Base-by-base conservation (phyloP, 2,888 invertebrate genomes). In the Microplitis deprimator region DNA sequence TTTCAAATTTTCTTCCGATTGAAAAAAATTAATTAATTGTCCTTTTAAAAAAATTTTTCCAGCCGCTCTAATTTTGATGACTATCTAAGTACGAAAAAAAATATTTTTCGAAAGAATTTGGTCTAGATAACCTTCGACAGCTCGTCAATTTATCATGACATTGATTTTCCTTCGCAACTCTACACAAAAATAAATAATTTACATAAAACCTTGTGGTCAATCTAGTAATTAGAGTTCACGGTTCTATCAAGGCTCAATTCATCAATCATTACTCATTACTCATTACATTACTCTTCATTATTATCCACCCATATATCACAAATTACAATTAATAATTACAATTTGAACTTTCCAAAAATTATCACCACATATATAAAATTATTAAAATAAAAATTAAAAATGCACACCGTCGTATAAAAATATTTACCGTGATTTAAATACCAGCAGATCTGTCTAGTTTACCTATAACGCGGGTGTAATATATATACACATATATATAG, bases 111-210 rank as follows among this genome's bases (percentile, higher is more conserved):
- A 13, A 50, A 50, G 10, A 50, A 8, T 50, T 50, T 13, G 10
- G 50, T 50, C 13, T 50, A 50, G 68, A 8, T 17, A 69, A 41
- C 69, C 69, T 69, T 69, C 69, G 41, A 69, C 69, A 69, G 20
- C 17, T 69, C 10, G 6, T 69, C 7, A 69, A 50, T 69, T 50
- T 40, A 69, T 68, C 20, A 68, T 68, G 39, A 13, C 29, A 20
- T 65, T 20, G 65, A 65, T 65, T 65, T 20, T 65, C 8, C 16
- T 65, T 20, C 16, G 6, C 20, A 20, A 65, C 65, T 50, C 50
- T 50, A 50, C 8, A 50, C 41, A 41, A 13, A 8, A 50, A 50
- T 50, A 5, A 50, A 50, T 50, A 13, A 50, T 50, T 50, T 13
- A 50, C 8, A 50, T 50, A 50, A 50, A 50, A 50, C 50, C 50